Evolutionary conservation across 2,797 vertebrate species (phyloP), one percentile per base, ranked within the genome.

Genomic region (Numenius phaeopus): DNA sequence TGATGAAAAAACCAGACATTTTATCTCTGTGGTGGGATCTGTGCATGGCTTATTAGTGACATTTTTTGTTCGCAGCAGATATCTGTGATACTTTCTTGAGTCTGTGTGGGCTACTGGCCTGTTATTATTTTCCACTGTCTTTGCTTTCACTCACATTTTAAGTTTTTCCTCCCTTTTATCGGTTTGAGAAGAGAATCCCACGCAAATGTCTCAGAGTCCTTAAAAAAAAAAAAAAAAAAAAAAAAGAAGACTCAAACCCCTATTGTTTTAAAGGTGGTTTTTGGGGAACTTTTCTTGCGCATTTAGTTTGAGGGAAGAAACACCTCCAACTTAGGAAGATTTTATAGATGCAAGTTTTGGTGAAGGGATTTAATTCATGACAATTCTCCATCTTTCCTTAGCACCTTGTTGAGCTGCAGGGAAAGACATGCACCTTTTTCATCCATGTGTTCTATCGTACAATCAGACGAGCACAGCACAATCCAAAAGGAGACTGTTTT

Each of bases 71-170:
- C 72, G 39, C 77, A 82, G 50, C 77, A 90, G 42, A 55, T 52
- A 92, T 11, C 39, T 44, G 24, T 12, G 70, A 62, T 76, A 13
- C n/a, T 84, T 93, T 32, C 58, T 87, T 0, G 1, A 89, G 22
- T 55, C 22, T 92, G 55, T 70, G 95, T 96, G 91, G 83, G 94
- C 55, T 77, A 87, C 50, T 82, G 86, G 27, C 47, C 80, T 87
- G 4, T 17, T 82, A 34, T 81, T 93, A 89, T 93, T 97, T 97
- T 93, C 93, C 94, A 92, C 32, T 89, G 42, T 50, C 80, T 93
- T 90, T 69, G 46, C 12, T 73, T 37, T 91, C 23, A 23, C 61
- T 75, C 78, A 82, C 6, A 16, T 82, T 86, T 83, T 17, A 92
- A 83, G 64, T 73, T 52, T 91, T 89, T 73, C 46, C 8, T 52